phyloP scores from a whole-genome alignment of 2,888 invertebrate species.

The Temnothorax unifasciatus region DNA sequence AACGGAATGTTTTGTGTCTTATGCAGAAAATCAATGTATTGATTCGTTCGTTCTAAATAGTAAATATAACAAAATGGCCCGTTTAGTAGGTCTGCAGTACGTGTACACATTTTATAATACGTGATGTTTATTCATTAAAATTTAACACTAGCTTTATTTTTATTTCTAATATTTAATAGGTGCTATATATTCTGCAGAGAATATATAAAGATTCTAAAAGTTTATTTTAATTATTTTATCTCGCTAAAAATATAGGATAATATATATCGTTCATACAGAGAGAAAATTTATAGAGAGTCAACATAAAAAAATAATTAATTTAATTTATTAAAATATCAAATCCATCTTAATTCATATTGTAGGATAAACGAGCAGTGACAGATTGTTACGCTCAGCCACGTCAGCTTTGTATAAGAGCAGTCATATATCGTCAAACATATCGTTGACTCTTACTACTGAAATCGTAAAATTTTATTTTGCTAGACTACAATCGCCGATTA shows the following conservation, averaged over 20 bases:
- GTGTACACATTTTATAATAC: neutral
- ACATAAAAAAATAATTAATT: neutral
- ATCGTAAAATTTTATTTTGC: neutral
- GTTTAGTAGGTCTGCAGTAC: neutral
- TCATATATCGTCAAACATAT: neutral
- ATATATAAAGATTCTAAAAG: neutral
- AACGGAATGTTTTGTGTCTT: constrained; percentile 5
- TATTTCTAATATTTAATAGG: neutral
- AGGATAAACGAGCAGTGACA: neutral
- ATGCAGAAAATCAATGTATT: neutral
- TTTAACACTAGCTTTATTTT: constrained; percentile 13
- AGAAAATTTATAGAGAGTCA: constrained; percentile 6
- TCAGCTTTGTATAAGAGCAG: neutral
- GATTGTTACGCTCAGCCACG: neutral
- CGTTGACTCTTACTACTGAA: constrained; percentile 41
- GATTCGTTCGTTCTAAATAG: constrained; percentile 5
- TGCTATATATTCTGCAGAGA: neutral
- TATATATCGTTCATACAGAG: neutral
- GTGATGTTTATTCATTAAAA: constrained; percentile 2
- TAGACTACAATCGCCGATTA: neutral
- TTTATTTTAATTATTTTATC: neutral
- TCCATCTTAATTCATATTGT: neutral
- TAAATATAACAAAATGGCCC: neutral
- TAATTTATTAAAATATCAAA: neutral
- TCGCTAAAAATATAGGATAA: constrained; percentile 1